A percentile compares a stretch with the other conserved stretches of the same genome.
Evolutionary conservation across 1,140 invertebrate genomes (phyloP).

Genomic region (Ooceraea biroi): DNA sequence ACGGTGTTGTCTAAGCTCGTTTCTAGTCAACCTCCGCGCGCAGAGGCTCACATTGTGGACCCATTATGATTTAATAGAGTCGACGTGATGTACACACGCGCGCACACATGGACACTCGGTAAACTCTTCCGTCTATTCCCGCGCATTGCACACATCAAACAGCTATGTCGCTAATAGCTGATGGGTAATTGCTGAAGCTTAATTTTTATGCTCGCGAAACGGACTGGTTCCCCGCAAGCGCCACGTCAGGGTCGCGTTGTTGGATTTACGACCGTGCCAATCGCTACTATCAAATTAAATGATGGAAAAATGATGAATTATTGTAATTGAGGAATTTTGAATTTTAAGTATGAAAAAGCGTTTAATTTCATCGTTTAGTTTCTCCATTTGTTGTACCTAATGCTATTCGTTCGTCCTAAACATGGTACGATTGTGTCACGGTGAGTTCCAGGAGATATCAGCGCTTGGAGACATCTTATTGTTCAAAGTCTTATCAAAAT

Average conservation of each 20-base stretch:
- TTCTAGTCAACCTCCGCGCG: constrained; percentile 75
- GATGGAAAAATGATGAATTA: background rate
- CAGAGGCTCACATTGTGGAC: constrained; percentile 81
- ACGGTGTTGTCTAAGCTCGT: constrained; percentile 73
- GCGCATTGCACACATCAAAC: constrained; percentile 80
- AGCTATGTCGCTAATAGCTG: constrained; percentile 81
- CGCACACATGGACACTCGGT: constrained; percentile 73
- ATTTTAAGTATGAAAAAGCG: background rate
- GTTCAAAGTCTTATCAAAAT: constrained; percentile 34
- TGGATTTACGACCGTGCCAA: background rate
- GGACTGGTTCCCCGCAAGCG: background rate
- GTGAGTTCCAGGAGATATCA: background rate
- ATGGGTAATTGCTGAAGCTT: constrained; percentile 82
- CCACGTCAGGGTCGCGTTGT: background rate
- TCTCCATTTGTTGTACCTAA: background rate
- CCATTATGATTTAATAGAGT: constrained; percentile 84
- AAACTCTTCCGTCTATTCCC: constrained; percentile 80
- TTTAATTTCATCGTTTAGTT: background rate
- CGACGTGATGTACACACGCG: constrained; percentile 79
- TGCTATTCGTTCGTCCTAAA: background rate
- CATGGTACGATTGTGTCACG: background rate
- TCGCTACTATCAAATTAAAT: background rate
- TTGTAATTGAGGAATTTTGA: background rate
- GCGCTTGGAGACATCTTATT: background rate
- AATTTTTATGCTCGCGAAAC: constrained; percentile 73